Conservation (phyloP, 1,140 invertebrate species). For the Anadara kagoshimensis region DNA sequence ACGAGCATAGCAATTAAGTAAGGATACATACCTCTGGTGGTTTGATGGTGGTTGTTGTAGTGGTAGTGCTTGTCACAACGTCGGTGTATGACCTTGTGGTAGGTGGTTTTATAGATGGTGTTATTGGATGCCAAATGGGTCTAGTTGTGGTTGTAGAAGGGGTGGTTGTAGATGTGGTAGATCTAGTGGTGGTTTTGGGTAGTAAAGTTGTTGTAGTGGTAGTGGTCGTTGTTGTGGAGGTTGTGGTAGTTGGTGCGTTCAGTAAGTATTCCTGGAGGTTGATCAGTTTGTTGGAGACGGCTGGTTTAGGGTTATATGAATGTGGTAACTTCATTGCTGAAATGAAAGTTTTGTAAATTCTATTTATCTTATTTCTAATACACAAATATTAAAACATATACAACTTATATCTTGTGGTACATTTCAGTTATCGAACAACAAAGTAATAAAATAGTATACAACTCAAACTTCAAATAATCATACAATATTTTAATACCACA, state of each 20-base stretch:
- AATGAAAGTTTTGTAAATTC: background rate
- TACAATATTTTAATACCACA: too few relatives aligned
- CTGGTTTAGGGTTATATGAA: conserved; percentile 43
- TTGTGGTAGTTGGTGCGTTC: conserved; percentile 34
- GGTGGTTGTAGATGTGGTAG: conserved; percentile 4
- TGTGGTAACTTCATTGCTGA: conserved; percentile 56
- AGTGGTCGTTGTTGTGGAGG: conserved; percentile 13
- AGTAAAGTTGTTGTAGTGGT: conserved; percentile 15
- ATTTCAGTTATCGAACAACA: too few relatives aligned
- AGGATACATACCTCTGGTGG: background rate
- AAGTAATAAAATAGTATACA: too few relatives aligned
- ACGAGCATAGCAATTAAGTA: too few relatives aligned
- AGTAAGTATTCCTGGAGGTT: conserved; percentile 45
- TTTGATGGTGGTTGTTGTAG: background rate
- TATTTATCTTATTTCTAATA: too few relatives aligned
- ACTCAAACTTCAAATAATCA: too few relatives aligned
- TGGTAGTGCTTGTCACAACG: background rate
- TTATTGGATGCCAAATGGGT: background rate
- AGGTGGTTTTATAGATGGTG: conserved; percentile 2
- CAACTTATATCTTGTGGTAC: too few relatives aligned
- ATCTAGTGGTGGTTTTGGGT: conserved; percentile 16
- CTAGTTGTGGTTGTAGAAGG: background rate
- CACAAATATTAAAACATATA: too few relatives aligned
- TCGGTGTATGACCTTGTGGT: background rate
- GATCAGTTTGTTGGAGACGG: conserved; percentile 30